phyloP scores from a whole-genome alignment of 2,797 vertebrate genomes.

The Parambassis ranga region DNA sequence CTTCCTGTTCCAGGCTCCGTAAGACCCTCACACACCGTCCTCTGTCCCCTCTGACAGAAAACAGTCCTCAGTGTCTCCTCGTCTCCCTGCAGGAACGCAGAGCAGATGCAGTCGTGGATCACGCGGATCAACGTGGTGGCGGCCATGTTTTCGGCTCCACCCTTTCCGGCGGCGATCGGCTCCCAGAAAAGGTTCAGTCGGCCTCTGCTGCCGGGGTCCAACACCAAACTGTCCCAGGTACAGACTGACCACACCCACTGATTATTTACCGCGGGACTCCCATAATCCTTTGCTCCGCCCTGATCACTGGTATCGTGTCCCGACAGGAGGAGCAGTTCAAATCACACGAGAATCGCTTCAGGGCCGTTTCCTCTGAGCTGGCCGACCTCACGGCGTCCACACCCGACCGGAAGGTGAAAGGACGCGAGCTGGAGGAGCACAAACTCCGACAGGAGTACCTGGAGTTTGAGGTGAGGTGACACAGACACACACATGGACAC shows the following conservation, averaged over 20 bases:
- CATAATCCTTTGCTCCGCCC: accelerated
- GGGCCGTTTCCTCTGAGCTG: slow-evolving; percentile 86
- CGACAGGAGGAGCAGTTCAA: slow-evolving; percentile 92
- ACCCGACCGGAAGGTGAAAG: slow-evolving; percentile 87
- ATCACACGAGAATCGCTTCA: slow-evolving; percentile 89
- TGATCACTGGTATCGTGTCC: no score
- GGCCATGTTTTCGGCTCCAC: slow-evolving; percentile 95
- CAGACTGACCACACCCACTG: accelerated
- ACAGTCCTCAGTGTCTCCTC: not conserved
- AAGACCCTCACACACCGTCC: slow-evolving; percentile 58
- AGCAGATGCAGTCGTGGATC: slow-evolving; percentile 99
- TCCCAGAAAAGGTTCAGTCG: slow-evolving; percentile 97
- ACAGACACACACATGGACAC: not conserved
- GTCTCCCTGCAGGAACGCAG: slow-evolving; percentile 80
- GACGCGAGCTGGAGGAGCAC: slow-evolving; percentile 91
- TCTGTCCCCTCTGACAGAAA: not conserved
- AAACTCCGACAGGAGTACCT: slow-evolving; percentile 92
- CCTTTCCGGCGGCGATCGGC: slow-evolving; percentile 94
- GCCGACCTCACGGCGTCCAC: slow-evolving; percentile 81
- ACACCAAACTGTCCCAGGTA: slow-evolving; percentile 92
- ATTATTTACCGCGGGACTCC: no score
- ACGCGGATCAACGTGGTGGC: slow-evolving; percentile 96
- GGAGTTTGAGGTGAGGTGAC: slow-evolving; percentile 90
- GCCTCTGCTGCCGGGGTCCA: slow-evolving; percentile 90
- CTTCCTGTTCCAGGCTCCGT: slow-evolving; percentile 97